Conservation (phyloP, 2,113 vertebrate species). For the Semicossyphus pulcher region DNA sequence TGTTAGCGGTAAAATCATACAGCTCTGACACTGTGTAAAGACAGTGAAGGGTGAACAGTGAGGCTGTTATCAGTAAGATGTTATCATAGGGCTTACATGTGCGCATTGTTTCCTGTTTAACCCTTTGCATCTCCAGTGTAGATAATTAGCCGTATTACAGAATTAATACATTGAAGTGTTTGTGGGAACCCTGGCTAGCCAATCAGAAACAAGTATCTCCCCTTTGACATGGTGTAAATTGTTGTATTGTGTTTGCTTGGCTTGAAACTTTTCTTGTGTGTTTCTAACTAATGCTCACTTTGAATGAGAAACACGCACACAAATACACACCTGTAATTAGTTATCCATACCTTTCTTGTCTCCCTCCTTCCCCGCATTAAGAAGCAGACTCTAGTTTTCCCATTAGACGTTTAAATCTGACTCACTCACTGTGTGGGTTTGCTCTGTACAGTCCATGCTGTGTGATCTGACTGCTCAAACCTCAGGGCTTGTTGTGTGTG, state of each 20-base stretch:
- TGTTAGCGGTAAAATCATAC: background rate
- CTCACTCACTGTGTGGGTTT: constrained; percentile 58
- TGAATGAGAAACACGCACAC: background rate
- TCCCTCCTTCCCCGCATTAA: constrained; percentile 32
- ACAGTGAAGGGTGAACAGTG: background rate
- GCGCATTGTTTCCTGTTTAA: background rate
- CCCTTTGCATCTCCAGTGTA: background rate
- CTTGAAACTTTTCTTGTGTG: background rate
- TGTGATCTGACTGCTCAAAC: constrained; percentile 62
- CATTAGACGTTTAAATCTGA: constrained; percentile 63
- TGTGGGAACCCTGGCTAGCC: background rate
- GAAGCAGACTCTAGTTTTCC: constrained; percentile 57
- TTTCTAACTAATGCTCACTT: background rate
- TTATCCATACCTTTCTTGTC: constrained; percentile 48
- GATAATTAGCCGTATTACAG: background rate
- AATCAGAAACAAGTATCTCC: background rate
- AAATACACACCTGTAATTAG: constrained; percentile 51
- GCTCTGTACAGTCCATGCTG: constrained; percentile 21
- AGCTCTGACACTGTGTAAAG: background rate
- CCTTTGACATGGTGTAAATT: background rate
- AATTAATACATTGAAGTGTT: background rate
- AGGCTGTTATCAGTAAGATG: no score
- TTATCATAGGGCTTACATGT: background rate
- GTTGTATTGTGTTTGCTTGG: no score
- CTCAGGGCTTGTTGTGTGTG: constrained; percentile 34